A percentile compares a stretch with the other conserved stretches of the same genome.
These are phyloP conservation scores for Siphamia tubifer DNA, from an alignment of 2,113 vertebrate genomes.

Conservation along the genomic window DNA sequence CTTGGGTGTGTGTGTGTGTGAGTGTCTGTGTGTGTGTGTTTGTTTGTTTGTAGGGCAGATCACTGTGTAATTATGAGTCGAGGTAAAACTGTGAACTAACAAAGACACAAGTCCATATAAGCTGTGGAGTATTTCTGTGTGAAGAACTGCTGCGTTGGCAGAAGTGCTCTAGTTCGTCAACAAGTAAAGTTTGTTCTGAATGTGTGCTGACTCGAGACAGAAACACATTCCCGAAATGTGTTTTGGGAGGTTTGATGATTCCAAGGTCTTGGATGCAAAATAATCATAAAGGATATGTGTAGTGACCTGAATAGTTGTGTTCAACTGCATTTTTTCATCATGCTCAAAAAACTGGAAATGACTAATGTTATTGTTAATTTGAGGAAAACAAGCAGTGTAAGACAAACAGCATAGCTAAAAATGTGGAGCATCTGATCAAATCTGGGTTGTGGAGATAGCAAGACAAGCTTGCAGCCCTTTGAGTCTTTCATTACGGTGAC, in stretches of 20 bases:
- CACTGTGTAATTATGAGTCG: constrained; percentile 3
- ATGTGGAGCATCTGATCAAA: too few species aligned
- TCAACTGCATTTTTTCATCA: too few species aligned
- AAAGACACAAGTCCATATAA: not conserved
- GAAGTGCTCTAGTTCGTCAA: not conserved
- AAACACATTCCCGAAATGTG: too few species aligned
- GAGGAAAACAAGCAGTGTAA: too few species aligned
- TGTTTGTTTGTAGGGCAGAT: not conserved
- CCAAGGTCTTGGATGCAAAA: not conserved
- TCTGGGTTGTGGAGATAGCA: too few species aligned
- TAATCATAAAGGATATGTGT: not conserved
- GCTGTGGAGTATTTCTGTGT: not conserved
- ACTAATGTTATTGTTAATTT: too few species aligned
- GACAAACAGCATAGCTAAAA: too few species aligned
- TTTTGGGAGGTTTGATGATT: not conserved
- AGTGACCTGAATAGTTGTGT: too few species aligned
- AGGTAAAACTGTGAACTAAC: constrained; percentile 1
- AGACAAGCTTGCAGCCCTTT: too few species aligned
- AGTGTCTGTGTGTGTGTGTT: constrained; percentile 2
- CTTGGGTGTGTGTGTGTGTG: not conserved
- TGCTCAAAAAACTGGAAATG: too few species aligned
- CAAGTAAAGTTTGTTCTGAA: not conserved
- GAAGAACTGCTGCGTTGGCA: not conserved
- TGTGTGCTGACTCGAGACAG: not conserved
- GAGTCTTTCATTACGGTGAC: too few species aligned